phyloP scores from a whole-genome alignment of 1,140 invertebrate genomes.

The Hycleus cichorii region DNA sequence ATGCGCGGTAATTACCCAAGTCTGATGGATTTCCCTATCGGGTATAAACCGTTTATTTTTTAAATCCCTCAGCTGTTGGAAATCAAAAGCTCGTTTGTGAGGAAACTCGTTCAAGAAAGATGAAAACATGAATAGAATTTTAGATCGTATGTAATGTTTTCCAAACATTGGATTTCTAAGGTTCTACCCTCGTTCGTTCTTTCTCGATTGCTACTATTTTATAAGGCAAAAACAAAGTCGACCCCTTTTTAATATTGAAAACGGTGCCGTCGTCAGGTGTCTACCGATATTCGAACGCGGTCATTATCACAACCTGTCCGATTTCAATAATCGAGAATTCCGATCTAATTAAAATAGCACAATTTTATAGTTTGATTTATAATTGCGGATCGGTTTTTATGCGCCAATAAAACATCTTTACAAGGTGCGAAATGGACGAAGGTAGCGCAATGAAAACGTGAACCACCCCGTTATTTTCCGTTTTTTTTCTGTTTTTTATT shows the following conservation, averaged over 20 bases:
- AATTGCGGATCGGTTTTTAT: no score
- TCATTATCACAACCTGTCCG: background rate
- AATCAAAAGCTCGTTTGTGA: constrained; percentile 32
- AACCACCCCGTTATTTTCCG: no score
- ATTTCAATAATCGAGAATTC: no score
- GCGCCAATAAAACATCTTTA: no score
- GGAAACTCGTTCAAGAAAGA: constrained; percentile 19
- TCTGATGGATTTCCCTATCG: constrained; percentile 29
- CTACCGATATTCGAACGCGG: constrained; percentile 2
- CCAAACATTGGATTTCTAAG: no score
- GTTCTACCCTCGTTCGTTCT: no score
- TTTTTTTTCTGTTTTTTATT: no score
- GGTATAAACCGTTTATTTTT: constrained; percentile 31
- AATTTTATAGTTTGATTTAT: no score
- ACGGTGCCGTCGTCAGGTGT: constrained; percentile 3
- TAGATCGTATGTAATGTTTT: constrained; percentile 23
- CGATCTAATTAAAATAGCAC: no score
- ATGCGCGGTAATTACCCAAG: constrained; percentile 25
- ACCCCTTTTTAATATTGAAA: constrained; percentile 13
- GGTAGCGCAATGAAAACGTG: no score
- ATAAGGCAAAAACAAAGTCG: background rate
- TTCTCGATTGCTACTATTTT: no score
- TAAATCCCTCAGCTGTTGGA: constrained; percentile 27
- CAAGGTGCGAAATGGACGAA: no score
- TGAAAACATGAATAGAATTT: constrained; percentile 25